Base-by-base conservation (phyloP, 30 jellyfish, hydroid and myxozoan genomes). In the Rhopilema esculentum region DNA sequence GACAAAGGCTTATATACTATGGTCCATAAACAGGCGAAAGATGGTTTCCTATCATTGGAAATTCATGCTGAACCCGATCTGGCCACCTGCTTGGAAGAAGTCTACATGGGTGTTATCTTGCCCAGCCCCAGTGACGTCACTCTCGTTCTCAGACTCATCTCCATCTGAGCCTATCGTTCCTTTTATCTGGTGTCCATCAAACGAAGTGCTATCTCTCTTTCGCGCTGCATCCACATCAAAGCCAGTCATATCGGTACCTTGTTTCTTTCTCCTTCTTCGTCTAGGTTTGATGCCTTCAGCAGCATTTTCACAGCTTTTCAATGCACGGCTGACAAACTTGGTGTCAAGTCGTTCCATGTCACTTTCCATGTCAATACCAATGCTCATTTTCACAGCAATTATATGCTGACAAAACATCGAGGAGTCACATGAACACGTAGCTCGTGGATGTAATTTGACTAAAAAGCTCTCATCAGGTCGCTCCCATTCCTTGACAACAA, bases 301-400 rank as follows among this genome's bases (percentile, higher is more conserved):
- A 68, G 91, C 91, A 21, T 82, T 82, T 52, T 86, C 95, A 27
- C 88, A 63, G 20, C 89, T 53, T 67, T 86, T 86, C 79, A 86
- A 76, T 21, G 95, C 87, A 23, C 95, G 80, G 25, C 90, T 53
- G 32, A 86, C 95, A 66, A 86, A 86, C 77, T 86, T 77, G 53
- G 74, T 51, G 57, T 86, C 88, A 0, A 86, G 82, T 31, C 88
- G 72, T 49, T 86, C 95, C 94, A 92, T 75, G 28, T 92, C 98
- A 74, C 82, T 87, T 31, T 92, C 98, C 86, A 92, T 92, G 51
- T 92, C 93, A 27, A 92, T 89, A 7, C 98, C 98, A 24, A 92
- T 73, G 73, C 98, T 92, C 62, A 92, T 86, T 75, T 92, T 92
- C 1, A 87, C 98, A n/a, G 98, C 98, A 32, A 92, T 79, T 48